A percentile compares a stretch with the other conserved stretches of the same genome.
phyloP scores from a whole-genome alignment of 2,888 invertebrate genomes.

The Cheilosia scutellata region DNA sequence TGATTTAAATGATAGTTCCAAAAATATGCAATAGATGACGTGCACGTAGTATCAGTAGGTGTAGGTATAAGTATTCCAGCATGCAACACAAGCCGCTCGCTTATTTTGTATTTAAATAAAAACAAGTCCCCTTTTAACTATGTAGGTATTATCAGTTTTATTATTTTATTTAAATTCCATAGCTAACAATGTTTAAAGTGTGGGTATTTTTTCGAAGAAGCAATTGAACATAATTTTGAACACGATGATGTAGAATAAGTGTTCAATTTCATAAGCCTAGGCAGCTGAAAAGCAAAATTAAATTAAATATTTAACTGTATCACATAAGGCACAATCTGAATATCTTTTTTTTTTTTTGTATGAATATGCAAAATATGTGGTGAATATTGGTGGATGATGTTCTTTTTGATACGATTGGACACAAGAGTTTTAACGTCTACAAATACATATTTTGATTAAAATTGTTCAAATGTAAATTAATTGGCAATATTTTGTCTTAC shows the following conservation, averaged over 20 bases:
- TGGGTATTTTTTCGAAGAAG: constrained; percentile 24
- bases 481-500: background rate
- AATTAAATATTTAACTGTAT: constrained; percentile 46
- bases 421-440: background rate
- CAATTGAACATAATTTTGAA: constrained; percentile 23
- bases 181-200: constrained; percentile 43
- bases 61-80: too few species aligned
- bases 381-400: constrained; percentile 42
- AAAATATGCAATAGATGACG: too few species aligned
- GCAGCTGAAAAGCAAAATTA: constrained; percentile 70
- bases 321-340: constrained; percentile 56
- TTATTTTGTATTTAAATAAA: background rate
- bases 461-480: background rate
- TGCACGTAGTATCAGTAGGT: too few species aligned
- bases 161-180: constrained; percentile 40
- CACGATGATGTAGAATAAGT: constrained; percentile 28
- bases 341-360: constrained; percentile 32
- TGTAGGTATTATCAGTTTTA: constrained; percentile 4
- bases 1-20: too few species aligned
- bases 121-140: constrained; percentile 14
- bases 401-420: background rate
- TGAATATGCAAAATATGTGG: constrained; percentile 48
- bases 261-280: constrained; percentile 57
- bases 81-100: too few species aligned
- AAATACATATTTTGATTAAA: too few species aligned